Base-by-base conservation (phyloP, 64 coral and sea anemone species). In the Porites australiensis region DNA sequence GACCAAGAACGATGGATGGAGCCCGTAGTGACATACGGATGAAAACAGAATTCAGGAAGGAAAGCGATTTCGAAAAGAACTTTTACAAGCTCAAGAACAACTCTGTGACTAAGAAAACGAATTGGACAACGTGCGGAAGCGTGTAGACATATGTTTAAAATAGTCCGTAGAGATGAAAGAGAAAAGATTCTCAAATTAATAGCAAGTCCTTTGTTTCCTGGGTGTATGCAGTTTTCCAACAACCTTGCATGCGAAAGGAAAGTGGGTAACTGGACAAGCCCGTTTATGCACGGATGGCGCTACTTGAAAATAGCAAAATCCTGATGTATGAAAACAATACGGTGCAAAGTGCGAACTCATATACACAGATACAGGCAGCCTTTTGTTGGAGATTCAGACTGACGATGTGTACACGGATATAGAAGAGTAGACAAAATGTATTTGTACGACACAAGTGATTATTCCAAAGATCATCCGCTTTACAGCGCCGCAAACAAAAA, bases 291-390 rank as follows among this genome's bases (percentile, higher is more conserved):
- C 62, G 82, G 43, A 54, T 86, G 46, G 49, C 9, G 6, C 68
- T 86, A 16, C 62, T 86, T 3, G 82, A 86, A 2, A 13, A 44
- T 5, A 12, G 19, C 13, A 87, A 87, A 69, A 44, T 55, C 0
- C 64, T 87, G 18, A 87, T 72, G 84, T 87, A 87, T 53, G 84
- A 87, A n/a, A 19, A 5, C 0, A 55, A 27, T 86, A 69, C 18
- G 47, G 64, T 3, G 3, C 2, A 5, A 3, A 14, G 3, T 60
- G 58, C 8, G 47, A 15, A 2, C 46, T 86, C 2, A 27, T 64
- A 2, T 86, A 45, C 65, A 72, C 84, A 50, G 48, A 72, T 16
- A 54, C 66, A 6, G 65, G 73, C 49, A 72, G 64, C 9, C 45
- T 72, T 4, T 6, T 12, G 2, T 44, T 71, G 1, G 84, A 87